phyloP scores from a whole-genome alignment of 2,113 vertebrate species.

The Brachyhypopomus occidentalis region DNA sequence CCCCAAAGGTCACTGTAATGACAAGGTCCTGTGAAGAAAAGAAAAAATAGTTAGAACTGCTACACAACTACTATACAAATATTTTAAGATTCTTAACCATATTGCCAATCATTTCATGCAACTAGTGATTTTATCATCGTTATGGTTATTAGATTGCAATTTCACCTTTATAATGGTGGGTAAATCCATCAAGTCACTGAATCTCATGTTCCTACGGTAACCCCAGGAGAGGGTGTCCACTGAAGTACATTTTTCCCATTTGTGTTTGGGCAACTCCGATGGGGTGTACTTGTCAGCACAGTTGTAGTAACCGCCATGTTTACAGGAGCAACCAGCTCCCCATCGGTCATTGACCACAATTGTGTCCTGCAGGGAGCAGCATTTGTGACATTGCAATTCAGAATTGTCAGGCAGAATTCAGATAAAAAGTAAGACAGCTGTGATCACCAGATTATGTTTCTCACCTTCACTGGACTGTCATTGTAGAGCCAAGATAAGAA shows the following conservation, averaged over 20 bases:
- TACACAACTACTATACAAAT: background rate
- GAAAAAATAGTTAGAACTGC: background rate
- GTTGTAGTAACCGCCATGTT: conserved; percentile 91
- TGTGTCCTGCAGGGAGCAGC: conserved; percentile 73
- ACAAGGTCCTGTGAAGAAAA: conserved; percentile 81
- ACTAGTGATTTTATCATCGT: background rate
- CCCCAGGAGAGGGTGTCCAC: conserved; percentile 90
- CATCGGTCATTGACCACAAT: conserved; percentile 94
- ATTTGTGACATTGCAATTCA: background rate
- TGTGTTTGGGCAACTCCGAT: conserved; percentile 77
- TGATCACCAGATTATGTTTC: background rate
- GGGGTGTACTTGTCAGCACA: conserved; percentile 90
- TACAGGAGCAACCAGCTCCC: conserved; percentile 85
- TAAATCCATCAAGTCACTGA: conserved; percentile 75
- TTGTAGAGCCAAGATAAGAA: conserved; percentile 98
- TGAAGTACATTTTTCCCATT: conserved; percentile 96
- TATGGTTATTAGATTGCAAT: background rate
- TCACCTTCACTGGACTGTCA: conserved; percentile 91
- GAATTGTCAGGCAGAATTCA: background rate
- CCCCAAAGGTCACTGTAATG: conserved; percentile 84
- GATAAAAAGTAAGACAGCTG: background rate
- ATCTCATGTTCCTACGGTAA: conserved; percentile 82
- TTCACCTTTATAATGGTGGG: conserved; percentile 79
- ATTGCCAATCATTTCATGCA: background rate
- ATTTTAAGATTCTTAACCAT: no score